phyloP scores from a whole-genome alignment of 2,888 invertebrate species.

The Lordiphosa fenestrarum region DNA sequence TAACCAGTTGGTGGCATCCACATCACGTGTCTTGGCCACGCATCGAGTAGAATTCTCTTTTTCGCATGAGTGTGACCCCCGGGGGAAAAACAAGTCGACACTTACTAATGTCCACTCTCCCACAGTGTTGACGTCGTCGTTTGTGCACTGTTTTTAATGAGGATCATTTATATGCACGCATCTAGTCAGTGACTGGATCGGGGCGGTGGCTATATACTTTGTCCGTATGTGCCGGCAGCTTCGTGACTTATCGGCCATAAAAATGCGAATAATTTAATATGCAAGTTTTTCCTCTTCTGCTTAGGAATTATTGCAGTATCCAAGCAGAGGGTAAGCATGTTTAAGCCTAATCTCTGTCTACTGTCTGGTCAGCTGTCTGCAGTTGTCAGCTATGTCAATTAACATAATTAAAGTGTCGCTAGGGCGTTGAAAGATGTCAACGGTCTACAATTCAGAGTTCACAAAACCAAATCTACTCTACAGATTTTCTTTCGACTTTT shows the following conservation, averaged over 20 bases:
- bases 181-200: constrained; percentile 11
- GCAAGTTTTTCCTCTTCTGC: background rate
- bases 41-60: too few species aligned
- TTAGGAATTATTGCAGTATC: too few species aligned
- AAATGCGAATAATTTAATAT: constrained; percentile 23
- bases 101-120: background rate
- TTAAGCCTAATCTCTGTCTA: constrained; percentile 5
- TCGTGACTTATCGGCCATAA: constrained; percentile 34
- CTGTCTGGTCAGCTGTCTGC: constrained; percentile 23
- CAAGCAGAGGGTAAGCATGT: too few species aligned
- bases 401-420: constrained; percentile 23
- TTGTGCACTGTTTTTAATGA: constrained; percentile 26
- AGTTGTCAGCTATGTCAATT: constrained; percentile 29
- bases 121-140: background rate
- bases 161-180: constrained; percentile 47
- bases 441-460: background rate
- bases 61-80: constrained; percentile 15
- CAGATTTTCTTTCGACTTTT: constrained; percentile 3
- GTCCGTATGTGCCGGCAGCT: constrained; percentile 5
- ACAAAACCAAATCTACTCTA: too few species aligned
- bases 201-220: constrained; percentile 2
- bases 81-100: constrained; percentile 26
- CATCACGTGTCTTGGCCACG: constrained; percentile 43
- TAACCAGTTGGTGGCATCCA: constrained; percentile 30
- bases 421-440: constrained; percentile 2